Evolutionary conservation across 2,113 vertebrate genomes (phyloP).

Genomic region (Saguinus midas): DNA sequence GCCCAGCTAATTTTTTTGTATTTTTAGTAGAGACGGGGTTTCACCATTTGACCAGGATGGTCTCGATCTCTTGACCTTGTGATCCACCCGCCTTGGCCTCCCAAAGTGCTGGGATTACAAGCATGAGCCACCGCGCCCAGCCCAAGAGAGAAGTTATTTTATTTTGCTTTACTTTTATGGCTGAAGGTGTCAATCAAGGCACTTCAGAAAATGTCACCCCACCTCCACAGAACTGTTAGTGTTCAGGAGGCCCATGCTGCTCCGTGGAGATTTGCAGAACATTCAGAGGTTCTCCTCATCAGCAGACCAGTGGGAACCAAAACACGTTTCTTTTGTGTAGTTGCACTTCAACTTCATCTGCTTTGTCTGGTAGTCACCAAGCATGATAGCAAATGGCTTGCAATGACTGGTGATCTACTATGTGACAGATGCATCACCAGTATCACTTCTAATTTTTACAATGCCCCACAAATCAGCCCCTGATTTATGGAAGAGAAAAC

Average conservation of each 20-base stretch:
- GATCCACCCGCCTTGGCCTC: no score
- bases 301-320: background rate
- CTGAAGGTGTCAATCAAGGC: conserved; percentile 72
- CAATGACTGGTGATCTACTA: no score
- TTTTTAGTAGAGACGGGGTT: no score
- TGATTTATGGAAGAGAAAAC: background rate
- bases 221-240: conserved; percentile 48
- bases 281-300: background rate
- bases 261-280: background rate
- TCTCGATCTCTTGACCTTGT: no score
- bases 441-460: background rate
- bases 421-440: fast-evolving
- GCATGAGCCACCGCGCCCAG: no score
- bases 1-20: no score
- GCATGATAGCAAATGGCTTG: background rate
- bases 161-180: conserved; percentile 73
- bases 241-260: background rate
- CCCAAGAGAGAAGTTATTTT: conserved; percentile 55
- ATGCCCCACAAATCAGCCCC: background rate
- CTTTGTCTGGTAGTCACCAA: background rate
- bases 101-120: no score
- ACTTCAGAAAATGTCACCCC: conserved; percentile 77
- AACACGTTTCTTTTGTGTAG: fast-evolving
- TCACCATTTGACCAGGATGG: no score
- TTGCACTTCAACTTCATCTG: fast-evolving